Evolutionary conservation across 2,888 invertebrate genomes (phyloP), one percentile per base, ranked within the genome.

Genomic region (Amiota minor): DNA sequence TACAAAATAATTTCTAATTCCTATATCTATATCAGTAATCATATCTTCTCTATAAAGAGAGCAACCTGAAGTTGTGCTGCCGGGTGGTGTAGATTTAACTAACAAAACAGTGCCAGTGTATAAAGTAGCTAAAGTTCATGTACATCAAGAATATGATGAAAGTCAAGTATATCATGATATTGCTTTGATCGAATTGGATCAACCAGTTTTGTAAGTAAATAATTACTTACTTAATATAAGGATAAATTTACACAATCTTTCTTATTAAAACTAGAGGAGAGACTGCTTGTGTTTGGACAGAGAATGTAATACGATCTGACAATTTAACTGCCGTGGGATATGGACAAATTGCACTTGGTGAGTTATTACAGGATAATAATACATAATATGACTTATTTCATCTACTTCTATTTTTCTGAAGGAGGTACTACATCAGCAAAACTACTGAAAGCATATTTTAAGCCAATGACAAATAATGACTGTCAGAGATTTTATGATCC

Each of bases 151-250:
- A 0, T 93, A 93, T 87, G 87, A 85, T 0, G 90, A 91, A 0
- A 91, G 91, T 0, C 78, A 83, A 0, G 90, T 91, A 18, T 94
- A 94, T 88, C 90, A 94, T 78, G 94, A 95, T 80, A 93, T 95
- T 70, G 94, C 93, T 0, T 87, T 95, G 0, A 73, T 95, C 0
- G 91, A 92, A 80, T 86, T 94, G 53, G 77, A 79, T 1, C 61
- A 53, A 35, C 9, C 1, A 45, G 55, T 45, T 55, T 49, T 12
- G 62, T 62, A 45, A 62, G 62, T 46, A n/a, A 45, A 45, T 11
- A 8, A 2, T 14, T 14, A 4, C 1, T 11, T 1, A 11, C 45
- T n/a, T 14, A 18, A 11, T 23, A 35, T 6, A 62, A 14, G 35
- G 1, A 11, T 23, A 12, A 53, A 53, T 0, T 0, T 1, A 16